Evolutionary conservation across 2,797 vertebrate genomes (phyloP).

Genomic region (Odontamblyopus rebecca): DNA sequence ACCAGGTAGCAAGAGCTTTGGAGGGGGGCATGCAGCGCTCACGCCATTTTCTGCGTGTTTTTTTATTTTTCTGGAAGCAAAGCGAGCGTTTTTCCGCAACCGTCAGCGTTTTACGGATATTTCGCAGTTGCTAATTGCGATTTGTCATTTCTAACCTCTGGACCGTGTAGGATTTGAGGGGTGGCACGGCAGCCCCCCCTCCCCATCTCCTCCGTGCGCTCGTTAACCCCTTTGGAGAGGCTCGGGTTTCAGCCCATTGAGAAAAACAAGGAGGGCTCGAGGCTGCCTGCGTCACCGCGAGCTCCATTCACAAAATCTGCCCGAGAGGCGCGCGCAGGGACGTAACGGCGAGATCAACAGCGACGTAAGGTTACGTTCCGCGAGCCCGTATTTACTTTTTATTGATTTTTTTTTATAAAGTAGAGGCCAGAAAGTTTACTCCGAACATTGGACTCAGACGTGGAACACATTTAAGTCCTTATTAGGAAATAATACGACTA

Average conservation of each 20-base stretch:
- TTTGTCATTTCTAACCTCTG: background rate
- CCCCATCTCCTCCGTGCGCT: background rate
- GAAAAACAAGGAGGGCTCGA: slow-evolving; percentile 73
- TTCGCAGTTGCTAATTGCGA: too few species aligned
- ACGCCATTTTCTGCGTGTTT: slow-evolving; percentile 78
- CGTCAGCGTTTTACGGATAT: background rate
- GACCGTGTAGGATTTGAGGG: background rate
- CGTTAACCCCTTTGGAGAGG: slow-evolving; percentile 19
- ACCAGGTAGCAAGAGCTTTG: background rate
- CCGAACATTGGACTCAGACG: background rate
- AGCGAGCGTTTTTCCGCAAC: slow-evolving; percentile 55
- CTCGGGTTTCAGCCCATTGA: slow-evolving; percentile 82
- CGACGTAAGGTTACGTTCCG: background rate
- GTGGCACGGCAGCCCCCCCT: slow-evolving; percentile 8
- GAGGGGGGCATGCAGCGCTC: slow-evolving; percentile 26
- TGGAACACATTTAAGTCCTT: background rate
- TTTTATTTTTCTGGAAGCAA: slow-evolving; percentile 21
- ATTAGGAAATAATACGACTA: too few species aligned
- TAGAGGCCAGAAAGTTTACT: background rate
- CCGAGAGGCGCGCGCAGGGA: slow-evolving; percentile 2
- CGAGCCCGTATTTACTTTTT: background rate
- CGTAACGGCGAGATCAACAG: background rate
- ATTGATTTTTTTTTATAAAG: background rate
- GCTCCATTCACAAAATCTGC: slow-evolving; percentile 32
- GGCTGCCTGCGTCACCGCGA: slow-evolving; percentile 22